phyloP scores from a whole-genome alignment of 2,113 vertebrate genomes.

The Tonatia bakeri region DNA sequence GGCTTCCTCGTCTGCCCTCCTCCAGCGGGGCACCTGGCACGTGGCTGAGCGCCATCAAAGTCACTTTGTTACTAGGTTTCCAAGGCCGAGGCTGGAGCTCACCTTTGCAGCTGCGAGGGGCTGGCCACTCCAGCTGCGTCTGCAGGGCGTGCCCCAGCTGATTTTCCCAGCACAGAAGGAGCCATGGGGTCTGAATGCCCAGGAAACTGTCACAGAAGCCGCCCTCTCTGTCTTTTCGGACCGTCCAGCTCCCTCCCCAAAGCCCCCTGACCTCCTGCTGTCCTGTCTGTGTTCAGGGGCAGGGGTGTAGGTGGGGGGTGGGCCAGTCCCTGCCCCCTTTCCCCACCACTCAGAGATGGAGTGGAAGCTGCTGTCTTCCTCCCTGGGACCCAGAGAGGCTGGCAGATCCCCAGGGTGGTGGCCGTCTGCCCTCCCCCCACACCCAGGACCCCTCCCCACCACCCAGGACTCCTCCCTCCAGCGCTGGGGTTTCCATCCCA shows the following conservation, averaged over 20 bases:
- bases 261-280: too few relatives aligned
- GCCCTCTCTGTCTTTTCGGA: background rate
- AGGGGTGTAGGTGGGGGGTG: background rate
- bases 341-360: background rate
- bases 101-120: fast-evolving
- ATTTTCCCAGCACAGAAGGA: background rate
- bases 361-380: background rate
- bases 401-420: fast-evolving
- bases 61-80: background rate
- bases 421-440: background rate
- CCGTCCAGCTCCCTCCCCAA: too few relatives aligned
- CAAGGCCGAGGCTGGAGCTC: background rate
- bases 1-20: background rate
- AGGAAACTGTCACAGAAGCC: fast-evolving
- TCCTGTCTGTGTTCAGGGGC: background rate
- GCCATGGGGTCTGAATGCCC: background rate
- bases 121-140: fast-evolving
- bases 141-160: background rate
- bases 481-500: background rate
- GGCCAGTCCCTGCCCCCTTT: fast-evolving
- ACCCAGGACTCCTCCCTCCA: background rate
- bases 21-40: background rate
- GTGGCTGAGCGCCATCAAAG: background rate
- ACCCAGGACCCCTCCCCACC: background rate
- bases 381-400: background rate